A percentile compares a stretch with the other conserved stretches of the same genome.
These are phyloP conservation scores for Drosophila nr. fundita DNA, from an alignment of 2,888 invertebrate species.

Conservation along the genomic window DNA sequence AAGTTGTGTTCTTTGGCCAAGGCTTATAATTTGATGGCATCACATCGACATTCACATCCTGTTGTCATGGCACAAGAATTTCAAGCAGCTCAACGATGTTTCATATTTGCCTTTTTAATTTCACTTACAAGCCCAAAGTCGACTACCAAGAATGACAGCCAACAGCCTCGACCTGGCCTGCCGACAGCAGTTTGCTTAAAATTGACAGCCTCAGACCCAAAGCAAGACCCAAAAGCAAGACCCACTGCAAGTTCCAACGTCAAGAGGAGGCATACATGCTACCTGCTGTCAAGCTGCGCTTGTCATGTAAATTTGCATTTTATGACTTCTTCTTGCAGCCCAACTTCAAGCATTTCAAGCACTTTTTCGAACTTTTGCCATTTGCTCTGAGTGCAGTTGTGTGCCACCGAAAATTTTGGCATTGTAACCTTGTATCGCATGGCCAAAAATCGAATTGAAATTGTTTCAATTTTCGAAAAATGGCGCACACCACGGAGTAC, in stretches of 20 bases:
- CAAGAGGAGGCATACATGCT: constrained; percentile 1
- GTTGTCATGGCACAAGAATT: constrained; percentile 60
- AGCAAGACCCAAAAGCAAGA: no score
- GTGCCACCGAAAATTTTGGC: constrained; percentile 23
- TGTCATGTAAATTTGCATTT: constrained; percentile 68
- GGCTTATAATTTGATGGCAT: constrained; percentile 65
- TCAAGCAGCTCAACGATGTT: constrained; percentile 65
- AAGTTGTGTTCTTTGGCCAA: constrained; percentile 19
- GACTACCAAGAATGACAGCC: constrained; percentile 14
- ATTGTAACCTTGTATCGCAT: constrained; percentile 19
- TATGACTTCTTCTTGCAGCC: constrained; percentile 33
- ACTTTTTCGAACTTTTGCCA: constrained; percentile 45
- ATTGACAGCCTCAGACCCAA: constrained; percentile 16
- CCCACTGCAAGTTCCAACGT: background rate
- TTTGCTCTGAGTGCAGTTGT: constrained; percentile 29
- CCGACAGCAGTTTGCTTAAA: constrained; percentile 21
- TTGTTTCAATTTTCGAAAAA: constrained; percentile 75
- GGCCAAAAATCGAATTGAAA: constrained; percentile 68
- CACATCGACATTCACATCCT: constrained; percentile 50
- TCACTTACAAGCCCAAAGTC: constrained; percentile 56
- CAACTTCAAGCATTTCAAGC: constrained; percentile 32
- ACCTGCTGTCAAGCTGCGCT: constrained; percentile 43
- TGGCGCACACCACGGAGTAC: constrained; percentile 42
- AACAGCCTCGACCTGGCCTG: constrained; percentile 18
- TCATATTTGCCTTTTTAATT: constrained; percentile 68